A percentile compares a stretch with the other conserved stretches of the same genome.
Conservation (phyloP, 2,113 vertebrate species). For the Psephotus haematonotus region DNA sequence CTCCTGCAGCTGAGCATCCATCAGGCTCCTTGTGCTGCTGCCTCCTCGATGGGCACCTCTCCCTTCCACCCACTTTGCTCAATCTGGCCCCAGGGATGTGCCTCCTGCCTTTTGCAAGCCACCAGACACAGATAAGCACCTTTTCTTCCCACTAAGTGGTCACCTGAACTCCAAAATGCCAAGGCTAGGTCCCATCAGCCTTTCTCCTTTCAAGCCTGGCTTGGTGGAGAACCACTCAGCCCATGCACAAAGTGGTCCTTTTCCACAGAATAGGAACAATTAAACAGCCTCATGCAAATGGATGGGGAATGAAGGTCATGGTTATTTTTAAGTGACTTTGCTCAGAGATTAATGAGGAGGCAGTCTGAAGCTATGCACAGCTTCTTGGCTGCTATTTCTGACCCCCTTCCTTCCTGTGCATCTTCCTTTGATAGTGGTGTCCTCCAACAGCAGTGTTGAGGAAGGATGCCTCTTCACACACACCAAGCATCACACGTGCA, state of each 20-base stretch:
- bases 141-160: accelerated
- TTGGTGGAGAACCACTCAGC: neutral
- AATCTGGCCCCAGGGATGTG: too few relatives aligned
- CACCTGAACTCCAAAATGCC: neutral
- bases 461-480: neutral
- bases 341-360: neutral
- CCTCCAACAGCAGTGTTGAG: neutral
- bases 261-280: neutral
- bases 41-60: neutral
- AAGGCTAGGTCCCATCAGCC: neutral
- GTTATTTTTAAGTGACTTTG: neutral
- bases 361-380: neutral
- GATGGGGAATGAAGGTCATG: neutral
- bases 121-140: neutral
- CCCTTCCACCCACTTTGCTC: neutral
- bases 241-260: neutral
- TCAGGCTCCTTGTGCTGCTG: neutral
- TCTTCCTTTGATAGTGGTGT: neutral
- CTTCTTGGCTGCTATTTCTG: neutral
- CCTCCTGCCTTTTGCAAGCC: neutral
- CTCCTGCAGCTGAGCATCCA: neutral
- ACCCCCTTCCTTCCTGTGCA: neutral
- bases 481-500: neutral
- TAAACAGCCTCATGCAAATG: neutral
- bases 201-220: neutral